phyloP scores from a whole-genome alignment of 2,113 vertebrate species.

The Mastomys natalensis region DNA sequence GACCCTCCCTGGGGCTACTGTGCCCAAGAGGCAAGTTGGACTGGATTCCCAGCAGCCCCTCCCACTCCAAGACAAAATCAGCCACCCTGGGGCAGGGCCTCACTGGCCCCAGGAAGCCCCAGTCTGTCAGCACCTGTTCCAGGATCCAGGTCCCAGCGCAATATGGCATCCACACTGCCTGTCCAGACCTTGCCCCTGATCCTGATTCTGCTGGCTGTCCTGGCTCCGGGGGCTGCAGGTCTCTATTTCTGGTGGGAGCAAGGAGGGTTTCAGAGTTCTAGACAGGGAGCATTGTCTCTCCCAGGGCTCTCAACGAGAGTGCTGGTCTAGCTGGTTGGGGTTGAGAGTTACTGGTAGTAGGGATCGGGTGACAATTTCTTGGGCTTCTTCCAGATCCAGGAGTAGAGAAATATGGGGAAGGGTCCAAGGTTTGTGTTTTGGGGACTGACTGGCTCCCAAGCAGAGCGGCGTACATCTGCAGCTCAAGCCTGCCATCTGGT shows the following conservation, averaged over 20 bases:
- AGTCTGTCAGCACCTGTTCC: background rate
- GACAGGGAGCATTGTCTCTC: background rate
- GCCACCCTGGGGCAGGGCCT: background rate
- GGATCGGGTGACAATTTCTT: background rate
- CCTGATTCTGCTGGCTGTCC: slow-evolving; percentile 69
- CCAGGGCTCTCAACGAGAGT: background rate
- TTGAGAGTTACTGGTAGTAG: background rate
- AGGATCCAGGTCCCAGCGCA: background rate
- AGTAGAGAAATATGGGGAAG: background rate
- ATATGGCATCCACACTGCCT: slow-evolving; percentile 44
- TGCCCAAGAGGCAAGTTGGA: slow-evolving; percentile 54
- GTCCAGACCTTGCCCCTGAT: background rate
- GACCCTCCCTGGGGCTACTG: background rate
- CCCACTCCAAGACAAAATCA: slow-evolving; percentile 71
- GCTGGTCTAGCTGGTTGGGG: background rate
- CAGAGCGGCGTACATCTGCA: background rate
- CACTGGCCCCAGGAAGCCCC: slow-evolving; percentile 48
- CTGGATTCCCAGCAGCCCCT: slow-evolving; percentile 61
- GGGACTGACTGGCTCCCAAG: fast-evolving
- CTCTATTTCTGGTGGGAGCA: background rate
- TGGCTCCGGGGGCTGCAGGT: slow-evolving; percentile 65
- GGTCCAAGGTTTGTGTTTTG: background rate
- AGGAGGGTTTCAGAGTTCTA: background rate
- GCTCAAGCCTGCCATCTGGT: slow-evolving; percentile 77
- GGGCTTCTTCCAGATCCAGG: background rate